phyloP scores from a whole-genome alignment of 2,888 invertebrate genomes.

The Arrhopalites spinosus region DNA sequence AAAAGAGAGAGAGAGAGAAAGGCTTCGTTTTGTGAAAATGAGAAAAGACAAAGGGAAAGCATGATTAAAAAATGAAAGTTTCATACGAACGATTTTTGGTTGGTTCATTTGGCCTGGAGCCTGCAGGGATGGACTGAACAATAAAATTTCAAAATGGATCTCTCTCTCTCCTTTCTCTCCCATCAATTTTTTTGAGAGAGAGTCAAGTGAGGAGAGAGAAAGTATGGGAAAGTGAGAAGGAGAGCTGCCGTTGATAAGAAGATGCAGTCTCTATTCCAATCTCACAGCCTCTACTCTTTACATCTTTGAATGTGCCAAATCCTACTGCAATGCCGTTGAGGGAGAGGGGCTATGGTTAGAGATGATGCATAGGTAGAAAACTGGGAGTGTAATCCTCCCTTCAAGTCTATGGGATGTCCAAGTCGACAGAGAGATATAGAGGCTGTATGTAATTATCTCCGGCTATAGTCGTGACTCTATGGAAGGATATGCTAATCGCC shows the following conservation, averaged over 20 bases:
- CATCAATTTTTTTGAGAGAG: too few species aligned
- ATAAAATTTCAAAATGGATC: slow-evolving; percentile 4
- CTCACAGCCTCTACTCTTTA: too few species aligned
- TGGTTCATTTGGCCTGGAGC: background rate
- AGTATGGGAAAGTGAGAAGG: background rate
- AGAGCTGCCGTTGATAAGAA: background rate
- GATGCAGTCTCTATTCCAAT: background rate
- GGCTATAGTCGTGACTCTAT: too few species aligned
- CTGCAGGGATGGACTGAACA: background rate
- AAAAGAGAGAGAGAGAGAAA: background rate
- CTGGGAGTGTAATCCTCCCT: too few species aligned
- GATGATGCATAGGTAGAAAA: too few species aligned
- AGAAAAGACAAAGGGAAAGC: background rate
- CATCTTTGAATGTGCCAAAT: too few species aligned
- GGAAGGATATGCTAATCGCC: background rate
- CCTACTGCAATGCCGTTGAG: too few species aligned
- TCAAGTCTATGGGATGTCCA: too few species aligned
- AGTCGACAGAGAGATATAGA: too few species aligned
- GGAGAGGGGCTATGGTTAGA: too few species aligned
- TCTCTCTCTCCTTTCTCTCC: background rate
- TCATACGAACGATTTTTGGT: background rate
- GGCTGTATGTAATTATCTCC: too few species aligned
- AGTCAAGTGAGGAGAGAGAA: background rate
- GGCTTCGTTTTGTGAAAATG: background rate
- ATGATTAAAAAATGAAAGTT: slow-evolving; percentile 7